A percentile compares a stretch with the other conserved stretches of the same genome.
Conservation (phyloP, 92 coral and sea anemone species). For the Porites divaricata region DNA sequence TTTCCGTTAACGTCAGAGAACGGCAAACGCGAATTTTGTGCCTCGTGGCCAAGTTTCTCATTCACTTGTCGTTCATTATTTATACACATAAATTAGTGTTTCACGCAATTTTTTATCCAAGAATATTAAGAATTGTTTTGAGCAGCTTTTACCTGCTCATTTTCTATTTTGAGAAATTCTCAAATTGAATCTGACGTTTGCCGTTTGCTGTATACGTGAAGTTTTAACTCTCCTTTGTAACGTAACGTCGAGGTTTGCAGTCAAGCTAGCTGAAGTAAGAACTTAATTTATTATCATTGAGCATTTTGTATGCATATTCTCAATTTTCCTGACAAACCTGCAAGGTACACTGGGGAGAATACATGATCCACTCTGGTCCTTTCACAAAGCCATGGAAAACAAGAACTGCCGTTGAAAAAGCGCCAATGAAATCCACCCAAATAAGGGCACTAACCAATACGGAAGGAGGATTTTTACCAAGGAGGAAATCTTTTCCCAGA, state of each 20-base stretch:
- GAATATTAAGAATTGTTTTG: background rate
- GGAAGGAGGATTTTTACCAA: conserved; percentile 53
- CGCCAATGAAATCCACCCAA: conserved; percentile 73
- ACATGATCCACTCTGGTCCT: conserved; percentile 51
- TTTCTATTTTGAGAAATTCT: too few species aligned
- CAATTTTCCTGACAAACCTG: conserved; percentile 41
- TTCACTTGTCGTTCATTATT: too few species aligned
- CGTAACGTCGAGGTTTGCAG: too few species aligned
- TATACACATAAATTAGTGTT: background rate
- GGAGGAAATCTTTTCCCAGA: conserved; percentile 62
- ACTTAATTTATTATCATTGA: too few species aligned
- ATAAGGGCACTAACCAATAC: conserved; percentile 62
- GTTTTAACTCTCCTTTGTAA: too few species aligned
- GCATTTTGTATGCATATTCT: background rate
- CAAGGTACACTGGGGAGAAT: conserved; percentile 59
- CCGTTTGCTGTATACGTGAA: too few species aligned
- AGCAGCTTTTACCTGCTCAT: too few species aligned
- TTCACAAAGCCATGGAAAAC: conserved; percentile 58
- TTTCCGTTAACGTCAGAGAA: too few species aligned
- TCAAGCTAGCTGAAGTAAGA: too few species aligned
- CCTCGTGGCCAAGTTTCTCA: too few species aligned
- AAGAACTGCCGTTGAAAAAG: conserved; percentile 46
- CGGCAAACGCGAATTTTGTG: too few species aligned
- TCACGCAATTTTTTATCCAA: background rate
- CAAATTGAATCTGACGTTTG: too few species aligned